Evolutionary conservation across 2,888 invertebrate species (phyloP).

Genomic region (Hymenopus coronatus): DNA sequence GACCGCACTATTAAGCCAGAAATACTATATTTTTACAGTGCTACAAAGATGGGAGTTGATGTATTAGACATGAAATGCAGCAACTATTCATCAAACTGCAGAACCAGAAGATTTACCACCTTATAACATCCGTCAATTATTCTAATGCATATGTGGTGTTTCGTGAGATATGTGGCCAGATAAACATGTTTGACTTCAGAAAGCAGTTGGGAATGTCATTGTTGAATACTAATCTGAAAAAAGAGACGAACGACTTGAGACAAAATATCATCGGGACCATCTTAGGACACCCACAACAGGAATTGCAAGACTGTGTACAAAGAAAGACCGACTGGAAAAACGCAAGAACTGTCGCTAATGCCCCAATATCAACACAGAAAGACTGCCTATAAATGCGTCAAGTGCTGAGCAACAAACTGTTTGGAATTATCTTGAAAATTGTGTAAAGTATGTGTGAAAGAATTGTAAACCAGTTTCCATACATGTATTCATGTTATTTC

Average conservation of each 20-base stretch:
- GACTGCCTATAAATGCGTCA: background rate
- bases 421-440: background rate
- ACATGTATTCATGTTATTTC: too few species aligned
- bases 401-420: background rate
- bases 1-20: slow-evolving; percentile 33
- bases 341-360: slow-evolving; percentile 34
- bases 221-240: too few species aligned
- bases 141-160: background rate
- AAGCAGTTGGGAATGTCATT: too few species aligned
- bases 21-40: slow-evolving; percentile 38
- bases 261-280: too few species aligned
- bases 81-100: slow-evolving; percentile 34
- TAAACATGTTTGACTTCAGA: too few species aligned
- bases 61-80: slow-evolving; percentile 38
- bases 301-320: slow-evolving; percentile 37
- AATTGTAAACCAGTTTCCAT: too few species aligned
- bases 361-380: background rate
- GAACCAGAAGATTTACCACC: slow-evolving; percentile 36
- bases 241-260: too few species aligned
- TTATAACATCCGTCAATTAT: background rate
- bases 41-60: slow-evolving; percentile 37
- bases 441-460: background rate
- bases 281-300: slow-evolving; percentile 14
- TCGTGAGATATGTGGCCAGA: background rate
- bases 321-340: slow-evolving; percentile 31